These are phyloP conservation scores for Caenorhabditis japonica DNA, from an alignment of 2,888 invertebrate species.

Conservation along the genomic window DNA sequence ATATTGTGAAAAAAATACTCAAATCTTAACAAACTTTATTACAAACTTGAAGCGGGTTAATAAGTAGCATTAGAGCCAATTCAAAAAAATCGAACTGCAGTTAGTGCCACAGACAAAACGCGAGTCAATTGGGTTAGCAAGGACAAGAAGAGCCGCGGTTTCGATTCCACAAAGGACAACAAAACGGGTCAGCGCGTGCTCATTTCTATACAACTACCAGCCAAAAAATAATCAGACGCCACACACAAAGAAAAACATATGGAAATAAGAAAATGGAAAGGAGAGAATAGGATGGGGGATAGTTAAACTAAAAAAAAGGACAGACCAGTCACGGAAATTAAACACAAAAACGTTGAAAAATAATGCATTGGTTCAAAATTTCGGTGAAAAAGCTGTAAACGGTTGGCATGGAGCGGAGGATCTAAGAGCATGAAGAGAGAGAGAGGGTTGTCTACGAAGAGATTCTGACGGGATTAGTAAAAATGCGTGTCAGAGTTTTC, in stretches of 20 bases:
- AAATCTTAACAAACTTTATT: constrained; percentile 50
- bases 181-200: not conserved
- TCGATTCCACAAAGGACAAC: not conserved
- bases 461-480: constrained; percentile 42
- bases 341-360: constrained; percentile 43
- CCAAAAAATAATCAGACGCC: constrained; percentile 41
- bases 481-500: constrained; percentile 37
- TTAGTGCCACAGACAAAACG: constrained; percentile 16
- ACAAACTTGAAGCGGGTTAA: constrained; percentile 31
- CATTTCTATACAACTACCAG: constrained; percentile 44
- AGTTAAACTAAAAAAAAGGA: too few relatives aligned
- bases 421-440: constrained; percentile 30
- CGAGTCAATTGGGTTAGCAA: constrained; percentile 35
- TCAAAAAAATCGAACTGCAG: constrained; percentile 10
- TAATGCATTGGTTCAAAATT: constrained; percentile 38
- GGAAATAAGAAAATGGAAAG: not conserved
- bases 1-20: too few relatives aligned
- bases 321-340: constrained; percentile 50
- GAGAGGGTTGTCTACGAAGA: constrained; percentile 28
- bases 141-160: constrained; percentile 4
- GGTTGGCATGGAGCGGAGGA: constrained; percentile 28
- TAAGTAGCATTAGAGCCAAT: constrained; percentile 11
- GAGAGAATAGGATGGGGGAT: not conserved
- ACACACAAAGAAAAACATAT: constrained; percentile 7
- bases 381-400: constrained; percentile 29